Evolutionary conservation across 64 coral and sea anemone genomes (phyloP).

Genomic region (Actinia equina): DNA sequence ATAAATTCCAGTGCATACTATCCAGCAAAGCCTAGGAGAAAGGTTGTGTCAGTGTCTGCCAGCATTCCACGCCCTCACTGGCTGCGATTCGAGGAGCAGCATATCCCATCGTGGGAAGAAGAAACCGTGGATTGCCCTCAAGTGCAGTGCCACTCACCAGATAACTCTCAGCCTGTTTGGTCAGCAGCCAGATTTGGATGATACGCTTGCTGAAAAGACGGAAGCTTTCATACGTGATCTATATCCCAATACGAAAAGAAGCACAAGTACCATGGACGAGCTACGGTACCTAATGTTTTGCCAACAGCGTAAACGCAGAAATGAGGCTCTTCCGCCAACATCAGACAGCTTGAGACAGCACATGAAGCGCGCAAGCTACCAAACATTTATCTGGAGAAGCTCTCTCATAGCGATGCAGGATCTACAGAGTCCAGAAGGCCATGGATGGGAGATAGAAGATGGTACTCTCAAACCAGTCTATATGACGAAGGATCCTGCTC

Average conservation of each 20-base stretch:
- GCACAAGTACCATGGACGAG: conserved; percentile 1
- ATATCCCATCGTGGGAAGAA: conserved; percentile 16
- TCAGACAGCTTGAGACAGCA: conserved; percentile 11
- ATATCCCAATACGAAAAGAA: neutral
- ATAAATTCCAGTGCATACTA: conserved; percentile 33
- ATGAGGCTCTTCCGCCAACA: conserved; percentile 23
- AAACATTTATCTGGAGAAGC: conserved; percentile 9
- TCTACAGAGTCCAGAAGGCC: conserved; percentile 4
- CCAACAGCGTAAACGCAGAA: neutral
- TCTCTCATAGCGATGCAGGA: conserved; percentile 16
- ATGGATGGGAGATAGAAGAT: conserved; percentile 40
- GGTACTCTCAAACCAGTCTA: conserved; percentile 33
- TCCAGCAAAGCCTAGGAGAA: neutral
- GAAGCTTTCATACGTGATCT: neutral
- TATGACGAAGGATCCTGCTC: conserved; percentile 38
- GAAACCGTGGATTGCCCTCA: conserved; percentile 12
- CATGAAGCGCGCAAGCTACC: neutral
- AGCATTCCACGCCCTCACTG: conserved; percentile 20
- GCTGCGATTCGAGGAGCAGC: conserved; percentile 23
- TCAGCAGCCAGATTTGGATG: too few relatives aligned
- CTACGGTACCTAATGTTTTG: conserved; percentile 13
- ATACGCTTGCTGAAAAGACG: neutral
- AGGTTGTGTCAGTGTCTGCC: neutral
- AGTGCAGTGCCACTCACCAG: conserved; percentile 9
- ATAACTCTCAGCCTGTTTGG: too few relatives aligned